Evolutionary conservation across 2,888 invertebrate species (phyloP), one percentile per base, ranked within the genome.

Genomic region (Galeopsomyia nigrocyanea): DNA sequence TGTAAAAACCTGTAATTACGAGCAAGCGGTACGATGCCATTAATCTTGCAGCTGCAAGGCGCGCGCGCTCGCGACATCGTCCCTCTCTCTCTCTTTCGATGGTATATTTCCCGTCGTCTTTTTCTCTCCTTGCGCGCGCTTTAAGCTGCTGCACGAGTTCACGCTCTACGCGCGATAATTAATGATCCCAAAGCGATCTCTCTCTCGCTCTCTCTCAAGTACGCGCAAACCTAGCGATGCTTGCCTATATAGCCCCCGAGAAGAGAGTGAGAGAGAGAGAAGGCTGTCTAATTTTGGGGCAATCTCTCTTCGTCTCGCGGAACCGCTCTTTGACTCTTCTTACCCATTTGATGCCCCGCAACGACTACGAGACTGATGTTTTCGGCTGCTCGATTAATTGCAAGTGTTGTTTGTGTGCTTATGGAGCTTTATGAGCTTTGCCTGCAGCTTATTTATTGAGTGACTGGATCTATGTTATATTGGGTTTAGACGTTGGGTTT

Each of bases 281-380:
- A 13, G 13, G 80, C 81, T 82, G 82, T 84, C 82, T 82, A 81
- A 82, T 84, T 83, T 82, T 81, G 76, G 80, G 76, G 78, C 77
- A 77, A 82, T 80, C 80, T 70, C 80, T 80, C 80, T 74, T 73
- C 76, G 79, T 78, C 77, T 74, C 0, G n/a, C 39, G 39, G 39
- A 39, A 39, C 21, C 62, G 49, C 49, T 47, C 21, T 62, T 49
- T 49, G 62, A 62, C 56, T 61, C 31, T 58, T 67, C 61, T 26
- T 39, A 39, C 39, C 39, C 39, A 39, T 39, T 39, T 39, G 39
- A 39, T 77, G 81, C 84, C 51, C 79, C 80, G 3, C 26, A 61
- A 80, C 66, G 16, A 80, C 67, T n/a, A 84, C 73, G 53, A 82
- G 76, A 79, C 72, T 46, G 83, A 62, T 53, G 21, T 19, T 53